These are phyloP conservation scores for Daubentonia madagascariensis DNA, from an alignment of 2,113 vertebrate genomes.

Conservation along the genomic window DNA sequence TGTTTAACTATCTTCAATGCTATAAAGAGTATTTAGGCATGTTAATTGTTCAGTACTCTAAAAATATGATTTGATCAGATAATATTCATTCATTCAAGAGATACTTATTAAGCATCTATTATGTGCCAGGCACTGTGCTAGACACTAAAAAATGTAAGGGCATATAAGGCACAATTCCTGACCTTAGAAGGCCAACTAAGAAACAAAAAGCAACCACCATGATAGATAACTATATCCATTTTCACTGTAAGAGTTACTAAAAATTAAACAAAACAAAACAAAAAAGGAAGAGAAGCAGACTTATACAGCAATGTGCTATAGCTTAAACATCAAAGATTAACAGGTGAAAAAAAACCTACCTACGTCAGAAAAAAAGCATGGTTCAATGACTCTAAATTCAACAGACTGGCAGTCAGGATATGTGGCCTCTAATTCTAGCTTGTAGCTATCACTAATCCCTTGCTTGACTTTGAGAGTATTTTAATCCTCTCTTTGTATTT, in stretches of 20 bases:
- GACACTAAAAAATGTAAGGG: not conserved
- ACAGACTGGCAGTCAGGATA: not conserved
- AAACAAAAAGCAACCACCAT: not conserved
- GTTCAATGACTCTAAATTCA: constrained; percentile 17
- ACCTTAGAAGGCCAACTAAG: not conserved
- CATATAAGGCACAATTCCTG: not conserved
- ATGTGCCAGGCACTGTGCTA: not conserved
- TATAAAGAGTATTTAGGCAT: constrained; percentile 11
- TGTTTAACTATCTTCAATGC: not conserved
- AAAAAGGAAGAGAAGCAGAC: not conserved
- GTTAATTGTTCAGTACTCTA: not conserved
- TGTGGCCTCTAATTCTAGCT: not conserved
- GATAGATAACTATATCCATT: not conserved
- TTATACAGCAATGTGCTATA: not conserved
- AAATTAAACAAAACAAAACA: constrained; percentile 13
- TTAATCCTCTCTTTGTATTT: constrained; percentile 48
- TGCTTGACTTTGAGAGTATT: constrained; percentile 7
- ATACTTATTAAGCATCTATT: constrained; percentile 23
- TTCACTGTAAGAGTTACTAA: constrained; percentile 38
- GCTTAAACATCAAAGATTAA: constrained; percentile 21
- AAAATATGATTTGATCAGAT: constrained; percentile 23
- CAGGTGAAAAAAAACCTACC: not conserved
- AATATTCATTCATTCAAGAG: not conserved
- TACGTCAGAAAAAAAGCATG: not conserved
- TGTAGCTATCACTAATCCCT: not conserved